Conservation (phyloP, 1,140 invertebrate genomes). For the Heliconius eleuchia region DNA sequence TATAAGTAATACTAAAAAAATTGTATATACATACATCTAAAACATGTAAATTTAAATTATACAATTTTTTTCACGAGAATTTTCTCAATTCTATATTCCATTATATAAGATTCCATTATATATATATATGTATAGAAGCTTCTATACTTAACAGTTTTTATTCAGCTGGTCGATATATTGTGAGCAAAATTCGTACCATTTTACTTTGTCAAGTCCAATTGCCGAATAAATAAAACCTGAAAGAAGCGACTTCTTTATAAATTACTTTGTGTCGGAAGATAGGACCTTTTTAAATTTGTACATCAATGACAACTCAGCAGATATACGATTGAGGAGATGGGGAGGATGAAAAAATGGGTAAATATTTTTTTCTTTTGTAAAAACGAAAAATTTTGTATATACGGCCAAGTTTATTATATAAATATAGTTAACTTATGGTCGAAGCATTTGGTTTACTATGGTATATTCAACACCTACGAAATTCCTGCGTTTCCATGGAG, state of each 20-base stretch:
- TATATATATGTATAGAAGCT: not conserved
- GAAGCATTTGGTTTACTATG: no score
- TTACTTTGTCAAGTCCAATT: slow-evolving; percentile 21
- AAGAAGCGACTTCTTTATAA: slow-evolving; percentile 20
- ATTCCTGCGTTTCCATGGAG: no score
- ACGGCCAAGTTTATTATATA: no score
- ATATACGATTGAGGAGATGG: not conserved
- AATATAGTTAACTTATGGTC: no score
- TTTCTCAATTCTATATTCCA: no score
- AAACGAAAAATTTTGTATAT: no score
- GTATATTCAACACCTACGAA: no score
- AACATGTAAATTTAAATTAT: no score
- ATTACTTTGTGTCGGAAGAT: slow-evolving; percentile 20
- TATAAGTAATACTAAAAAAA: no score
- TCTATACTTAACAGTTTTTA: not conserved
- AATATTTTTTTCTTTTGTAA: not conserved
- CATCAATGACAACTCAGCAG: slow-evolving; percentile 14
- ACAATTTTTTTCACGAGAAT: no score
- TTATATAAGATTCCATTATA: no score
- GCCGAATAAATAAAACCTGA: slow-evolving; percentile 21
- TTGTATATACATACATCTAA: no score
- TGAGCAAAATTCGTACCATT: slow-evolving; percentile 20
- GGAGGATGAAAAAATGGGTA: not conserved
- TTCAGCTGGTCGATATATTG: slow-evolving; percentile 6
- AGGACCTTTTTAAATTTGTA: slow-evolving; percentile 16